Evolutionary conservation across 2,888 invertebrate species (phyloP).

Genomic region (Polyploca ridens): DNA sequence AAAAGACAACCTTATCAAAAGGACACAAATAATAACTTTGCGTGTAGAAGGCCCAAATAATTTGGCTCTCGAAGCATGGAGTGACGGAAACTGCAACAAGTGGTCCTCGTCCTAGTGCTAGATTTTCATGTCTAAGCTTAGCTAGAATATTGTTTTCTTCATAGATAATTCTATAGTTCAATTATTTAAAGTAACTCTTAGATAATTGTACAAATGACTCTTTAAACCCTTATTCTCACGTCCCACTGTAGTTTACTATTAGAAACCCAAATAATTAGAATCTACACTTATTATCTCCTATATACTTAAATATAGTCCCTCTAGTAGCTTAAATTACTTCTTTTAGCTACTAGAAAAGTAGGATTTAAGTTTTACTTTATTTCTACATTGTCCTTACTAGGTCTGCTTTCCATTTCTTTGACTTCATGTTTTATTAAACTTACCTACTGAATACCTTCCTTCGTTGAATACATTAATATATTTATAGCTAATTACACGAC

Average conservation of each 20-base stretch:
- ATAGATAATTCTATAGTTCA: slow-evolving; percentile 60
- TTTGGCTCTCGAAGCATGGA: background rate
- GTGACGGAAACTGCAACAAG: background rate
- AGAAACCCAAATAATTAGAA: slow-evolving; percentile 50
- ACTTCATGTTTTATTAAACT: too few relatives aligned
- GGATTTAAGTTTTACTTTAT: background rate
- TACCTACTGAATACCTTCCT: background rate
- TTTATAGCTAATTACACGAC: too few relatives aligned
- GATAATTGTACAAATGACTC: slow-evolving; percentile 74
- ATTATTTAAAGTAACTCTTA: slow-evolving; percentile 59
- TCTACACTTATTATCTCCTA: slow-evolving; percentile 34
- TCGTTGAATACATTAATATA: too few relatives aligned
- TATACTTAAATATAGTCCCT: slow-evolving; percentile 23
- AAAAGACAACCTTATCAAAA: background rate
- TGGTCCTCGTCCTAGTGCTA: slow-evolving; percentile 28
- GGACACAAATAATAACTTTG: background rate
- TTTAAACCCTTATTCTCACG: slow-evolving; percentile 80
- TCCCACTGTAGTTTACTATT: slow-evolving; percentile 72
- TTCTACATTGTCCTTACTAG: background rate
- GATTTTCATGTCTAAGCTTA: slow-evolving; percentile 25
- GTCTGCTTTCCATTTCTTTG: too few relatives aligned
- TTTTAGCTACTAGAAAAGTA: background rate
- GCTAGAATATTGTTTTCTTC: slow-evolving; percentile 51
- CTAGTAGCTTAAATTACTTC: slow-evolving; percentile 11
- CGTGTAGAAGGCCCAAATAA: background rate